Conservation (phyloP, 1,140 invertebrate species). For the Chymomyza costata region DNA sequence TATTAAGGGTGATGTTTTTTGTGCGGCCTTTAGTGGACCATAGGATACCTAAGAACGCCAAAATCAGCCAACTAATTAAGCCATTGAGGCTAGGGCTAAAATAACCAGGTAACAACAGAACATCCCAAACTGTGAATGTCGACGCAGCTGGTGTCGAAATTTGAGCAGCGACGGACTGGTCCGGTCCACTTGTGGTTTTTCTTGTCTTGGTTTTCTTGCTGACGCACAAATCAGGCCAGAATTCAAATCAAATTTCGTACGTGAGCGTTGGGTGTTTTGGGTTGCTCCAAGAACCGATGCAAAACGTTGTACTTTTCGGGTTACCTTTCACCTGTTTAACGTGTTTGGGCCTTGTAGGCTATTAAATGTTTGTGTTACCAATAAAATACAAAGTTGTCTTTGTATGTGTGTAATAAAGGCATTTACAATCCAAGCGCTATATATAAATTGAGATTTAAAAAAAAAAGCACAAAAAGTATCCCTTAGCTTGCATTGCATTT, state of each 20-base stretch:
- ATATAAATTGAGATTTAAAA: slow-evolving; percentile 50
- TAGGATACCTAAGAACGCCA: slow-evolving; percentile 9
- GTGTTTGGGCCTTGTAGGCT: slow-evolving; percentile 2
- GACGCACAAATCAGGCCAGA: slow-evolving; percentile 42
- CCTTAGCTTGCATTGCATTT: slow-evolving; percentile 1
- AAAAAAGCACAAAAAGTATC: slow-evolving; percentile 31
- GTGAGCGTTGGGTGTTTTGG: no score
- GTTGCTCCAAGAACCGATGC: no score
- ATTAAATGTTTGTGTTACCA: slow-evolving; percentile 35
- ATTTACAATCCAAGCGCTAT: slow-evolving; percentile 41
- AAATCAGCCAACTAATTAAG: slow-evolving; percentile 39
- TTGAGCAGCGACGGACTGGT: no score
- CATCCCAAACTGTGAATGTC: no score
- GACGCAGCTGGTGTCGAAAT: no score
- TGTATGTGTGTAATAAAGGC: slow-evolving; percentile 34
- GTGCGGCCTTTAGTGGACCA: slow-evolving; percentile 8
- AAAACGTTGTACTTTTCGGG: slow-evolving; percentile 17
- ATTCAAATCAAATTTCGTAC: slow-evolving; percentile 49
- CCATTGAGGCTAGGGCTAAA: slow-evolving; percentile 1
- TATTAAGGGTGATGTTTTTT: slow-evolving; percentile 32
- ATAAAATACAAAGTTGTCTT: slow-evolving; percentile 41
- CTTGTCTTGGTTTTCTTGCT: slow-evolving; percentile 29
- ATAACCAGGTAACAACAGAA: neutral
- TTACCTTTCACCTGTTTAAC: slow-evolving; percentile 14
- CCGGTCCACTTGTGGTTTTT: no score